A percentile compares a stretch with the other conserved stretches of the same genome.
phyloP scores from a whole-genome alignment of 2,888 invertebrate genomes.

The Thera britannica region DNA sequence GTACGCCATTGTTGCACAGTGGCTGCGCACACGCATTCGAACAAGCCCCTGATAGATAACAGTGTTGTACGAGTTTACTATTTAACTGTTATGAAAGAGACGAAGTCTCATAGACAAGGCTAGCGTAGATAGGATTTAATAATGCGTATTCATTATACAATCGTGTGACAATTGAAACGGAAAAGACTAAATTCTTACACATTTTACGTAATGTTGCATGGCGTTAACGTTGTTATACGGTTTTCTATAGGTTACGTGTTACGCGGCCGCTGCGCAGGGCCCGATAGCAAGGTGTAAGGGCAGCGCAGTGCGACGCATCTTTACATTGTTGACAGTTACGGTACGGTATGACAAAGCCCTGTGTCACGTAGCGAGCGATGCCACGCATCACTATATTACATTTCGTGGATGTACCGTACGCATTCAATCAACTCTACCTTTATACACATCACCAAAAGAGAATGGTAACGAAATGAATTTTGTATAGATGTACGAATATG shows the following conservation, averaged over 20 bases:
- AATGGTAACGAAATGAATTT: slow-evolving; percentile 72
- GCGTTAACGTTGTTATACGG: slow-evolving; percentile 76
- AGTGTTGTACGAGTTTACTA: slow-evolving; percentile 68
- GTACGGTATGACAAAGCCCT: slow-evolving; percentile 53
- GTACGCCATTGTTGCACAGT: slow-evolving; percentile 29
- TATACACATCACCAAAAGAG: slow-evolving; percentile 66
- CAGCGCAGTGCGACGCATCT: slow-evolving; percentile 39
- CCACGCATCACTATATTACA: slow-evolving; percentile 49
- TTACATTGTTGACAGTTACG: slow-evolving; percentile 58
- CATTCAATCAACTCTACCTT: slow-evolving; percentile 53
- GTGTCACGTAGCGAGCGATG: slow-evolving; percentile 42
- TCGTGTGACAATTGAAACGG: slow-evolving; percentile 82
- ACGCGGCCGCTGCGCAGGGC: slow-evolving; percentile 49
- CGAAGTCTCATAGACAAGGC: slow-evolving; percentile 81
- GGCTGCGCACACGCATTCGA: slow-evolving; percentile 24
- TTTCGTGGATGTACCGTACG: slow-evolving; percentile 46
- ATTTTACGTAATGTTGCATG: slow-evolving; percentile 81
- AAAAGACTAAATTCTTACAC: slow-evolving; percentile 83
- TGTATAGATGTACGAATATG: slow-evolving; percentile 56
- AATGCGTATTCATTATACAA: slow-evolving; percentile 77
- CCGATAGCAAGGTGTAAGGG: slow-evolving; percentile 13
- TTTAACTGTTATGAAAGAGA: slow-evolving; percentile 78
- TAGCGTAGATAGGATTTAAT: slow-evolving; percentile 81
- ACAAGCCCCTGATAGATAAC: slow-evolving; percentile 44
- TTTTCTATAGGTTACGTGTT: slow-evolving; percentile 69